phyloP scores from a whole-genome alignment of 2,888 invertebrate species.

The Seira sanloemensis region DNA sequence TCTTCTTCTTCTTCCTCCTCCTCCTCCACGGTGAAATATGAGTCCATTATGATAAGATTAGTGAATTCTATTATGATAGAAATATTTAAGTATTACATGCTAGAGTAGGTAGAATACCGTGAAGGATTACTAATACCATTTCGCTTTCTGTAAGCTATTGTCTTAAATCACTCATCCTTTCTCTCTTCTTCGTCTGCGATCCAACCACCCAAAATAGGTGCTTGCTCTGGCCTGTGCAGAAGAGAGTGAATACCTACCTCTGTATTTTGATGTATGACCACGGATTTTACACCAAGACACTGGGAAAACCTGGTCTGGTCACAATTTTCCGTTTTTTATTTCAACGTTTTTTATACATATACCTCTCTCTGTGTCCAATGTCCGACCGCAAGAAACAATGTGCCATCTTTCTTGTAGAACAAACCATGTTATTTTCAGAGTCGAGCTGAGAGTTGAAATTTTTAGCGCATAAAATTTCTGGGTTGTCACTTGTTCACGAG shows the following conservation, averaged over 20 bases:
- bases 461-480: conserved; percentile 57
- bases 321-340: neutral
- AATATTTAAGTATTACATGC: conserved; percentile 8
- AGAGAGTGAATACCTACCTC: too few species aligned
- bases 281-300: neutral
- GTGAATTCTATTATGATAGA: too few species aligned
- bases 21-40: conserved; percentile 49
- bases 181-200: neutral
- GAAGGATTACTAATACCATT: neutral
- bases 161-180: conserved; percentile 41
- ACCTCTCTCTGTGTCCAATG: too few species aligned
- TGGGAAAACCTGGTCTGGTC: neutral
- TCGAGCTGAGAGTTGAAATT: neutral
- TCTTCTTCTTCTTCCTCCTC: neutral
- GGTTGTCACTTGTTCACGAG: conserved; percentile 60
- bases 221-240: neutral
- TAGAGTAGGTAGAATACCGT: neutral
- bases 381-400: neutral
- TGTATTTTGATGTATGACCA: neutral
- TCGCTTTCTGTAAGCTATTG: conserved; percentile 24
- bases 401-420: neutral
- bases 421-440: conserved; percentile 2
- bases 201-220: neutral
- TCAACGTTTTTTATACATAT: neutral
- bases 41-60: conserved; percentile 63